Base-by-base conservation (phyloP, 2,113 vertebrate genomes). In the Arizona elegans region DNA sequence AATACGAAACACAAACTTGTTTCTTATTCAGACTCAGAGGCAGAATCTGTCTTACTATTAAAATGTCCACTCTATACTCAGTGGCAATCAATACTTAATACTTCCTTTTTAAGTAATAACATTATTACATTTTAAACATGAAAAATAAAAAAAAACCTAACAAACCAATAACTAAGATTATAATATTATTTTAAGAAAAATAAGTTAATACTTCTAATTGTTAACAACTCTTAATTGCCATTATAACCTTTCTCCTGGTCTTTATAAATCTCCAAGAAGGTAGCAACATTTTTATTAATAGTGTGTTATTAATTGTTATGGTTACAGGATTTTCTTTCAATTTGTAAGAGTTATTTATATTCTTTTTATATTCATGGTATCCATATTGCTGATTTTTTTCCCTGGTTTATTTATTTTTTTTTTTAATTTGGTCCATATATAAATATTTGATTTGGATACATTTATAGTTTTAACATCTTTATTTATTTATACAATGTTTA, bases 401-500 rank as follows among this genome's bases (percentile, higher is more conserved):
- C 43, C 43, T 47, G 43, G 43, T 47, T 75, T 33, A 13, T 33
- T 5, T 5, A 19, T 56, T 56, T 5, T 75, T 5, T 55, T 56
- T 56, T 5, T 75, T 17, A 2, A 53, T n/a, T 70, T 6, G 5
- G n/a, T 33, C 5, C 65, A 75, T 33, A 17, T 33, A 75, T 75
- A 75, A 75, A 75, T n/a, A n/a, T 75, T 33, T 75, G 65, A 75
- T 75, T 33, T 96, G 94, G 92, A 93, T 87, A 50, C 87, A 94
- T 95, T 93, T 50, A 58, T 95, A 95, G 95, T 95, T 8, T 54
- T 94, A 94, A 94, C 95, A 94, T 95, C 94, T 86, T 56, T 33
- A 33, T 75, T 75, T n/a, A 75, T 75, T 75, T 33, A 17, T 17
- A 75, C 65, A 75, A 33, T 33, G 23, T 58, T 24, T 43, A 50